A percentile compares a stretch with the other conserved stretches of the same genome.
Evolutionary conservation across 2,888 invertebrate genomes (phyloP).

Genomic region (Yponomeuta evonymella): DNA sequence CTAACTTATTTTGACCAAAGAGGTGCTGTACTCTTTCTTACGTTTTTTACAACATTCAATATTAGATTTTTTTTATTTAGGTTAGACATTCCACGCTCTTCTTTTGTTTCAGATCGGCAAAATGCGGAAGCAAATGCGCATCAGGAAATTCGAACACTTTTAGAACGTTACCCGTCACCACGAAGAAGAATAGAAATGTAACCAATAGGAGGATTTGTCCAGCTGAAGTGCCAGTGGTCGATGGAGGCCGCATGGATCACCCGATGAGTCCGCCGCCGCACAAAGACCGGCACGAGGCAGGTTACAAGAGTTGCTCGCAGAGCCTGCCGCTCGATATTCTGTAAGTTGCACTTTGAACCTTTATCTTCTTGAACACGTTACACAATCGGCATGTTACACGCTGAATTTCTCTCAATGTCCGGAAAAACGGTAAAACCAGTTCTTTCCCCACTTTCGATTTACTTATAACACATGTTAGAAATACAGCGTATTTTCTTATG

Average conservation of each 20-base stretch:
- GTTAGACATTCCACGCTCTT: neutral
- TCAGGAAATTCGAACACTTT: neutral
- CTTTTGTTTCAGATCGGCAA: conserved; percentile 11
- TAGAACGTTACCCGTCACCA: conserved; percentile 33
- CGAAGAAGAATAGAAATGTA: conserved; percentile 22
- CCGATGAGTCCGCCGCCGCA: conserved; percentile 55
- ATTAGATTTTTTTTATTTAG: no score
- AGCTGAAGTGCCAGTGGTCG: conserved; percentile 28
- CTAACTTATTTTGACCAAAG: no score
- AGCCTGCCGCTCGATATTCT: conserved; percentile 71
- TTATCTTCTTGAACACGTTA: conserved; percentile 7
- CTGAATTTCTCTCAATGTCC: neutral
- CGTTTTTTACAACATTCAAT: no score
- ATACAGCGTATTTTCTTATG: no score
- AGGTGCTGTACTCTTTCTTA: no score
- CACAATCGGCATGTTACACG: neutral
- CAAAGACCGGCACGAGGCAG: conserved; percentile 57
- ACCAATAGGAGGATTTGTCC: conserved; percentile 18
- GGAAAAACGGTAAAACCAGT: no score
- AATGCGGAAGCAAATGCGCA: conserved; percentile 14
- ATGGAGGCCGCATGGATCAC: conserved; percentile 67
- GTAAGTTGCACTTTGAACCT: conserved; percentile 41
- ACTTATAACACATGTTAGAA: no score
- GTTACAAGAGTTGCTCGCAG: conserved; percentile 69
- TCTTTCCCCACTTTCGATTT: no score